Conservation (phyloP, 1,140 invertebrate genomes). For the Ridgeia piscesae region DNA sequence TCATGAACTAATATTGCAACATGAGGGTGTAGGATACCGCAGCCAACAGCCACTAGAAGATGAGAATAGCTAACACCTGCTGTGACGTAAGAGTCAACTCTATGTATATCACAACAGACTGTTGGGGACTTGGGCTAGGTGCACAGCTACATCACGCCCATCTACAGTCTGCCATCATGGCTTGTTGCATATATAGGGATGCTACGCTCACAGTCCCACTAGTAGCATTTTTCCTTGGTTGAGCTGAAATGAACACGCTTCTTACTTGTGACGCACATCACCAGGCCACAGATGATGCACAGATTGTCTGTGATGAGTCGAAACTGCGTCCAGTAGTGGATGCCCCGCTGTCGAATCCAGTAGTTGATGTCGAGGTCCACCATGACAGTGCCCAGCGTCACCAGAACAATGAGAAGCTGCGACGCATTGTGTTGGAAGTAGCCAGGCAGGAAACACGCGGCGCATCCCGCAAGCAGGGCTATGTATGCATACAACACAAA, state of each 20-base stretch:
- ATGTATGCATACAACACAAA: constrained; percentile 40
- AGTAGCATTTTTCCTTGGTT: neutral
- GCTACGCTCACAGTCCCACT: neutral
- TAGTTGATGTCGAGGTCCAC: constrained; percentile 18
- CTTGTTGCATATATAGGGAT: neutral
- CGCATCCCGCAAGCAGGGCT: constrained; percentile 36
- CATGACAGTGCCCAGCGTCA: constrained; percentile 9
- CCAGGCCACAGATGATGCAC: constrained; percentile 14
- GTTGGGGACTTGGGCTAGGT: neutral
- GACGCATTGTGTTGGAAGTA: constrained; percentile 41
- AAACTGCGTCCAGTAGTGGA: constrained; percentile 29
- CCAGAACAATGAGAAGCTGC: neutral
- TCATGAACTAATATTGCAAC: neutral
- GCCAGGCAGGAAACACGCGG: constrained; percentile 44
- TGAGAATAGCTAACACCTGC: neutral
- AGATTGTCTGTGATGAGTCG: constrained; percentile 23
- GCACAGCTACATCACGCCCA: neutral
- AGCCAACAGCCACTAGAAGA: neutral
- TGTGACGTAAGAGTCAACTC: neutral
- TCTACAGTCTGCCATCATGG: neutral
- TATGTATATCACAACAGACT: neutral
- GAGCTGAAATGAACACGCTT: neutral
- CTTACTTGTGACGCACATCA: constrained; percentile 13
- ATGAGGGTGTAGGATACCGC: neutral
- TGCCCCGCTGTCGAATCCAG: constrained; percentile 20